Evolutionary conservation across 2,797 vertebrate species (phyloP).

Genomic region (Rhabdomys pumilio): DNA sequence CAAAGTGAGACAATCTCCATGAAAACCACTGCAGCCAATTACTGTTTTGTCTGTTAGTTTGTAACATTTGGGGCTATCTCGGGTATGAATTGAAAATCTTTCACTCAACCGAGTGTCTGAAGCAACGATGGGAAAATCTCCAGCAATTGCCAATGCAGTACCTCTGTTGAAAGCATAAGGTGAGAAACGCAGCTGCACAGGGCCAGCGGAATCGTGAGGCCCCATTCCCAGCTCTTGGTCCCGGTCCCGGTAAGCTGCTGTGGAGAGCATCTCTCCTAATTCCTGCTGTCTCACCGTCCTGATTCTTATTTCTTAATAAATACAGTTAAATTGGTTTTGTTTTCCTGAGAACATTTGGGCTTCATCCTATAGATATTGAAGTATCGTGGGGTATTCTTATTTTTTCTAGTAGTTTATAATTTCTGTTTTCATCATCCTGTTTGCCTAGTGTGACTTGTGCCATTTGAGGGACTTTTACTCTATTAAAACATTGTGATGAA

Average conservation of each 20-base stretch:
- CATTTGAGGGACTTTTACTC: not conserved
- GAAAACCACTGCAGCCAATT: conserved; percentile 98
- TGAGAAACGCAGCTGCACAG: conserved; percentile 88
- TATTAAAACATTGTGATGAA: not conserved
- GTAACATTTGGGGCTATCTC: conserved; percentile 98
- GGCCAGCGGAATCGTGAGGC: conserved; percentile 56
- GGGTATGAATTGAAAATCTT: conserved; percentile 96
- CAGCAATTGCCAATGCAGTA: conserved; percentile 97
- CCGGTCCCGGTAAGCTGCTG: fast-evolving
- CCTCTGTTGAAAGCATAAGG: conserved; percentile 92
- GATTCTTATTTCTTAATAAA: not conserved
- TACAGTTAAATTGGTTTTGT: not conserved
- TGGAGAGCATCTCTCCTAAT: not conserved
- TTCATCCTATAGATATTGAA: not conserved
- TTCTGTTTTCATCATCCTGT: not conserved
- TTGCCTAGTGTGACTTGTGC: not conserved
- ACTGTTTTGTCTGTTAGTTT: conserved; percentile 97
- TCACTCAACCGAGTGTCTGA: conserved; percentile 98
- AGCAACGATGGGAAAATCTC: conserved; percentile 97
- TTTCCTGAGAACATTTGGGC: not conserved
- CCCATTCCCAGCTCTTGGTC: conserved; percentile 29
- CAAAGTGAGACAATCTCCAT: conserved; percentile 98
- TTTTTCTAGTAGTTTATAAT: not conserved
- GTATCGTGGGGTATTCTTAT: not conserved
- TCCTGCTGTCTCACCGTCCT: conserved; percentile 89